Base-by-base conservation (phyloP, 2,113 vertebrate species). In the Misgurnus mizolepis region DNA sequence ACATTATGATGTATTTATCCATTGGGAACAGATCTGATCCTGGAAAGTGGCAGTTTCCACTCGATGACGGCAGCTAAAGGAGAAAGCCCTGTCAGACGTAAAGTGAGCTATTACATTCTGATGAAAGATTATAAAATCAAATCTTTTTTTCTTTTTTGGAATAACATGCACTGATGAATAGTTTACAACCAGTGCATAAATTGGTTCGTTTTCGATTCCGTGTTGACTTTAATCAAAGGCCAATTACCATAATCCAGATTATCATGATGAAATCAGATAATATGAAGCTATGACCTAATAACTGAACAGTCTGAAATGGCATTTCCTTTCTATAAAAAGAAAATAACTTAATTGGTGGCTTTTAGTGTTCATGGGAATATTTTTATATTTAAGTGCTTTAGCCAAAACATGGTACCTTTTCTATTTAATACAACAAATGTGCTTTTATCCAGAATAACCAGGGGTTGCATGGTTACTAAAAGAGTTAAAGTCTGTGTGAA, bases 91-190 rank as follows among this genome's bases (percentile, higher is more conserved):
- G 17, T n/a, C 55, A 17, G 55, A 58, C 6, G 55, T 7, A 18
- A 1, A 58, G 17, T 17, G 18, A 58, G 55, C n/a, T 58, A 56
- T 58, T 58, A 58, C 55, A 58, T 58, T 18, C 3, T 18, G 17
- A 58, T 58, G n/a, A 58, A 58, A 58, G 17, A 56, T 58, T n/a
- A 58, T n/a, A 58, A 58, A 58, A n/a, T n/a, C 55, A 58, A 58
- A 58, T 9, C 18, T 58, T 58, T 58, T n/a, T n/a, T 7, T 58
- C n/a, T n/a, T 58, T 17, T 58, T 58, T 18, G 55, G 55, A 58
- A 58, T 18, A 58, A 58, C 55, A 58, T 58, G n/a, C n/a, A 8
- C 55, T 58, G 50, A 53, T 58, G 7, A 58, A 58, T 7, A 58
- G 50, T 58, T n/a, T 58, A 58, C 55, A 58, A n/a, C 14, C 50